These are phyloP conservation scores for Eumacrocentrus americanus DNA, from an alignment of 2,888 invertebrate species.

Conservation along the genomic window DNA sequence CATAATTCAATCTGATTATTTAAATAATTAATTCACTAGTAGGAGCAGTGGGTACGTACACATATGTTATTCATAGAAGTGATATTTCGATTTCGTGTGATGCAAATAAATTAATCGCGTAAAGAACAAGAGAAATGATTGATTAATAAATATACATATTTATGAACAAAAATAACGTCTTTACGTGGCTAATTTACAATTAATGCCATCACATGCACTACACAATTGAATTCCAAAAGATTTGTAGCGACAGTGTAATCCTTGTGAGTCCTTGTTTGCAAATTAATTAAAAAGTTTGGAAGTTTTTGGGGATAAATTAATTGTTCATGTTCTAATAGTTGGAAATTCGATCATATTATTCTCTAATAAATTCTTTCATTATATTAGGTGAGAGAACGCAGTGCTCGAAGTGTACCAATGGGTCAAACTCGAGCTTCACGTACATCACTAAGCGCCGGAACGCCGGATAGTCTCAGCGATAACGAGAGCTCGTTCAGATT, in stretches of 20 bases:
- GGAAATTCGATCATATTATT: too few species aligned
- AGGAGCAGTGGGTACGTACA: constrained; percentile 50
- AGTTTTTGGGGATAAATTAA: neutral
- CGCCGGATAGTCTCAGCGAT: constrained; percentile 87
- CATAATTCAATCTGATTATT: constrained; percentile 38
- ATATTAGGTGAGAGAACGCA: constrained; percentile 87
- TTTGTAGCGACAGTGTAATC: constrained; percentile 14
- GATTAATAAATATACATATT: constrained; percentile 4
- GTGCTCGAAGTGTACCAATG: constrained; percentile 91
- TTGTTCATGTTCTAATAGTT: too few species aligned
- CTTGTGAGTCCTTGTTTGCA: constrained; percentile 3
- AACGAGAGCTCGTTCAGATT: constrained; percentile 81
- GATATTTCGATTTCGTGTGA: constrained; percentile 25
- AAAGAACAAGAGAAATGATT: constrained; percentile 15
- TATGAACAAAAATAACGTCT: neutral
- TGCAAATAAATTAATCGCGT: constrained; percentile 27
- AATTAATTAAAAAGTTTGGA: constrained; percentile 1
- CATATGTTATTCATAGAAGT: constrained; percentile 26
- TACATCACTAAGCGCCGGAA: constrained; percentile 83
- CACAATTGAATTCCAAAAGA: constrained; percentile 3
- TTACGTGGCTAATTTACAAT: neutral
- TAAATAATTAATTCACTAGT: constrained; percentile 40
- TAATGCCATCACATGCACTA: constrained; percentile 16
- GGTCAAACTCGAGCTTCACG: constrained; percentile 73
- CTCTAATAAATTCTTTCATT: neutral